Conservation (phyloP, 2,888 invertebrate species). For the Acanthosepion esculentum region DNA sequence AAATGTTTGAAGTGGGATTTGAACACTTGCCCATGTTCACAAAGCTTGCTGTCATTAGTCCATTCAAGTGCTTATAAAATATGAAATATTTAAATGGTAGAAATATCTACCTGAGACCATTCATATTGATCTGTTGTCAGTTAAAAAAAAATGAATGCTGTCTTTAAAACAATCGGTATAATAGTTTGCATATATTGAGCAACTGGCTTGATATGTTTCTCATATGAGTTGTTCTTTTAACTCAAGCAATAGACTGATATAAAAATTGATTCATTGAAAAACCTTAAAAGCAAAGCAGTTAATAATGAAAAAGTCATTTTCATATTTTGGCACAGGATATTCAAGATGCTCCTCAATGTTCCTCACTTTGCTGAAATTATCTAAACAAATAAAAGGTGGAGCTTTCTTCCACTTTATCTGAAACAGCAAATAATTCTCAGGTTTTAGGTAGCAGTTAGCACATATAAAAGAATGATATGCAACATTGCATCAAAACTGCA, state of each 20-base stretch:
- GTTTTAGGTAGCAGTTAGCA: not conserved
- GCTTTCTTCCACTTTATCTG: not conserved
- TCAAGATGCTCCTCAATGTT: not conserved
- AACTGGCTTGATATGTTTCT: not conserved
- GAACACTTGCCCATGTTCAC: not conserved
- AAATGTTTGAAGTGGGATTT: not conserved
- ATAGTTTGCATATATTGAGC: not conserved
- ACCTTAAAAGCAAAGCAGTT: not conserved
- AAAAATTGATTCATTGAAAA: not conserved
- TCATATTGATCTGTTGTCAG: not conserved
- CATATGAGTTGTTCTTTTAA: not conserved
- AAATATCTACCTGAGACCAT: not conserved
- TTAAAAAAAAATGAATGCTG: not conserved
- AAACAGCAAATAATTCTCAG: not conserved
- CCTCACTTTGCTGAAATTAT: not conserved
- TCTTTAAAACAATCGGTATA: not conserved
- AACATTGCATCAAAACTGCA: not conserved
- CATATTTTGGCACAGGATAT: constrained; percentile 11
- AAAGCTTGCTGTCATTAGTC: not conserved
- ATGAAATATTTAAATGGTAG: not conserved
- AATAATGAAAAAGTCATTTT: not conserved
- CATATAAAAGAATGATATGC: not conserved
- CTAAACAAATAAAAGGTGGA: not conserved
- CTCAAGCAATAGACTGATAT: not conserved
- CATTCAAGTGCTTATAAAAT: constrained; percentile 1